Evolutionary conservation across 2,797 vertebrate genomes (phyloP), one percentile per base, ranked within the genome.

Genomic region (Rhinella marina): DNA sequence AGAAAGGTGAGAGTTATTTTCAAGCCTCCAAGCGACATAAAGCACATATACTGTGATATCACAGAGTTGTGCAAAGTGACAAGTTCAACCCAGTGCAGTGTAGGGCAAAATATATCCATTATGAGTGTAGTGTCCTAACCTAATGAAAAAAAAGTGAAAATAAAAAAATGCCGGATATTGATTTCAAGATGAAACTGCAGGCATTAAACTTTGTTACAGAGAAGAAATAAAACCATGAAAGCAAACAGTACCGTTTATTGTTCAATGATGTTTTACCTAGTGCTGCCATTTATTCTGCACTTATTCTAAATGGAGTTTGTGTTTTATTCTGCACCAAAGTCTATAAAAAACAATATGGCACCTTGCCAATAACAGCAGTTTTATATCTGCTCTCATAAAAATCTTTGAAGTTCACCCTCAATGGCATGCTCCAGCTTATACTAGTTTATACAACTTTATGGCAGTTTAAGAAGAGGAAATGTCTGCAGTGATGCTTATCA

Each of bases 351-450:
- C 72, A 77, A 66, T 66, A 17, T 85, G 84, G 84, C 59, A 64
- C 73, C 17, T 78, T 77, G 84, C 84, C 84, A 78, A 62, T 19
- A 78, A 77, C 59, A 85, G 73, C 72, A 85, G n/a, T 76, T 77
- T 85, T 85, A 77, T 85, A 85, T 85, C 73, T 59, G 16, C 57
- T 23, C 84, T 64, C 73, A 85, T 85, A 85, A 77, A 84, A 64
- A 56, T 25, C 84, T 85, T 85, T 85, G 84, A 85, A 78, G 72
- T 85, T 78, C 72, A 54, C 62, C 56, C 77, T 57, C 59, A 29
- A 78, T 77, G 70, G 41, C 59, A 27, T 66, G 41, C 19, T 64
- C 41, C n/a, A 27, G 73, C 77, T 78, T 52, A 85, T 84, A 25
- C 48, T 54, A 52, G 73, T 85, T 54, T 76, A 62, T 76, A 78